Evolutionary conservation across 2,113 vertebrate genomes (phyloP).

Genomic region (Lagopus leucura): DNA sequence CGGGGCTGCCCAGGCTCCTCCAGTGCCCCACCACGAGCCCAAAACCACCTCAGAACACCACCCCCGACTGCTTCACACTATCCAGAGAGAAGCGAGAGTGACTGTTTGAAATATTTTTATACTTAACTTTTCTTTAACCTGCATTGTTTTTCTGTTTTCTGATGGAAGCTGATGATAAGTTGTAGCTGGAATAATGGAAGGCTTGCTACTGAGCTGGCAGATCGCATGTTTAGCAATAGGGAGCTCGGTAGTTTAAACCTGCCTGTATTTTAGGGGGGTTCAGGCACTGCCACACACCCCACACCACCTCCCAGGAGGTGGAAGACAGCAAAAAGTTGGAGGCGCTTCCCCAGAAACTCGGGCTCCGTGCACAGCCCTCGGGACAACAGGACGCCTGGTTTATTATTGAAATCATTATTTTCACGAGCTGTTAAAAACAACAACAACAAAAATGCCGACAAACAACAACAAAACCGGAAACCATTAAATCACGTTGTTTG

Average conservation of each 20-base stretch:
- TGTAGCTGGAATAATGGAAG: slow-evolving; percentile 58
- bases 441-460: too few relatives aligned
- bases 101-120: slow-evolving; percentile 43
- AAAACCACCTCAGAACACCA: background rate
- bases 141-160: slow-evolving; percentile 17
- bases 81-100: slow-evolving; percentile 22
- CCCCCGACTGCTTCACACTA: background rate
- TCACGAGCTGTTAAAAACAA: background rate
- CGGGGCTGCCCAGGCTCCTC: background rate
- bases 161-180: slow-evolving; percentile 5
- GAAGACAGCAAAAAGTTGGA: background rate
- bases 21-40: background rate
- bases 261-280: background rate
- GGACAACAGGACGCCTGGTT: background rate
- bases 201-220: slow-evolving; percentile 5
- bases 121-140: slow-evolving; percentile 56
- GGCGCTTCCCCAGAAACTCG: background rate
- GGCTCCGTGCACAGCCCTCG: background rate
- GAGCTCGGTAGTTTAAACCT: background rate
- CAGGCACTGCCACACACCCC: fast-evolving
- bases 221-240: background rate
- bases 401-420: background rate
- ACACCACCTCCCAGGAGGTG: background rate
- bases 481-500: background rate
- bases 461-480: background rate